Percentiles rank a stretch among this genome's conserved stretches.
These are phyloP conservation scores for human (Homo sapiens) DNA, from an alignment of 2,113 vertebrate species.

Conservation along the genomic window GRCh38 chr5:100174001-100174500, in stretches of 20 bases:
- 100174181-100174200: not conserved
- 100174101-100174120: not conserved
- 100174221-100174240: not conserved
- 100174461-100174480: not conserved
- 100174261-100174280: rapidly evolving
- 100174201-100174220: not conserved
- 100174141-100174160: not conserved
- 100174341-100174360: not conserved
- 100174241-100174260: not conserved
- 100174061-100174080: not conserved
- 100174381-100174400: not conserved
- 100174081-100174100: not conserved
- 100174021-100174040: not conserved
- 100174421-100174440: not conserved
- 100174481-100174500: not conserved
- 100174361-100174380: not conserved
- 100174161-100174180: not conserved
- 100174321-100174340: rapidly evolving
- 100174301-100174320: not conserved
- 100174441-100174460: not conserved
- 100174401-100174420: not conserved
- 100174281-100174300: not conserved
- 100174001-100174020: not conserved
- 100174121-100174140: not conserved
- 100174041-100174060: not conserved